Evolutionary conservation across 1,140 invertebrate species (phyloP), one percentile per base, ranked within the genome.

Genomic region (Lordiphosa stackelbergi): DNA sequence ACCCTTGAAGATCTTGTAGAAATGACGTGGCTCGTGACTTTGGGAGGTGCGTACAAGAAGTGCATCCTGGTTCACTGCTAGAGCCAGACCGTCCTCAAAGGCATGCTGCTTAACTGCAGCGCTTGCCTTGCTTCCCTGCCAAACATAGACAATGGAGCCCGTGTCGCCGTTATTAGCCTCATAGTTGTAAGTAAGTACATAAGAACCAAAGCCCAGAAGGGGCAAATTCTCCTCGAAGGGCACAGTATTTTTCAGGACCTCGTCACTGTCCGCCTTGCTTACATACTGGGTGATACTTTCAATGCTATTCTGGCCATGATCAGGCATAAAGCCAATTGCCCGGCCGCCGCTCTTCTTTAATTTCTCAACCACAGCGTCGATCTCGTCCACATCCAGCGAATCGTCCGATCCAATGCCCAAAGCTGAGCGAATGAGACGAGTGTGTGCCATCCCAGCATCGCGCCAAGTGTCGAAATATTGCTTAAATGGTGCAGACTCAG

Each of bases 401-500:
- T 88, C 86, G 24, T 87, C 81, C 6, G 85, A 78, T 7, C 71
- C 73, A 11, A 86, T 73, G 45, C 66, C 85, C 64, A 88, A 69
- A 6, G 88, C 77, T 10, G 90, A 89, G 13, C 91, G 88, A 10
- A 91, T 89, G 5, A 92, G 70, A 13, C 91, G 88, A 1, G 87
- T 86, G 68, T 92, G 90, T 0, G 89, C 86, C 88, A 92, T 91
- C 63, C 91, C 91, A 34, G 85, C 79, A 69, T 93, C 93, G 48
- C 91, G 90, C 94, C 94, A 95, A 0, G 91, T 91, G 22, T 88
- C 86, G 87, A 95, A 95, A 85, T 94, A 95, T 66, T 95, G 93
- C 63, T 94, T 94, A 88, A 95, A 95, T 1, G 91, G 89, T 4
- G 93, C 90, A 9, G 94, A 92, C 85, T 95, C 94, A 2, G 91